Evolutionary conservation across 2,113 vertebrate genomes (phyloP).

Genomic region (Gymnocephalus cernua): DNA sequence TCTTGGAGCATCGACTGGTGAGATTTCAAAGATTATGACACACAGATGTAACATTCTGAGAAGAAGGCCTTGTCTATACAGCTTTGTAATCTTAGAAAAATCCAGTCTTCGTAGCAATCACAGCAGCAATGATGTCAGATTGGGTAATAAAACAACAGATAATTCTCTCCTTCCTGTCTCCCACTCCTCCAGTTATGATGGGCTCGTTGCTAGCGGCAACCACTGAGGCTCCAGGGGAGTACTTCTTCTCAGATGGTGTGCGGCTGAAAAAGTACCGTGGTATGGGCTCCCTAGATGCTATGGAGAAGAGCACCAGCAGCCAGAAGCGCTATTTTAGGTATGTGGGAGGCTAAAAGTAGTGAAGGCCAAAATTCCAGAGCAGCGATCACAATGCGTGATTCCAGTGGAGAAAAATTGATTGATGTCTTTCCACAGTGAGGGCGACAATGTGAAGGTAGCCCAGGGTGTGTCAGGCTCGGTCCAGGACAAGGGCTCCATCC

Average conservation of each 20-base stretch:
- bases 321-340: constrained; percentile 96
- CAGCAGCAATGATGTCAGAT: neutral
- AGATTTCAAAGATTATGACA: neutral
- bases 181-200: constrained; percentile 90
- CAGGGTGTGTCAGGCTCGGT: constrained; percentile 94
- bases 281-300: constrained; percentile 94
- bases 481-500: constrained; percentile 96
- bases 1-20: constrained; percentile 93
- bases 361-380: too few species aligned
- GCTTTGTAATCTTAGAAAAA: neutral
- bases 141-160: neutral
- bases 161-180: neutral
- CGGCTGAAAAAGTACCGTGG: constrained; percentile 95
- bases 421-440: constrained; percentile 84
- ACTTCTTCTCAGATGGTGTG: constrained; percentile 95
- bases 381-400: neutral
- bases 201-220: constrained; percentile 93
- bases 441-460: constrained; percentile 94
- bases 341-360: neutral
- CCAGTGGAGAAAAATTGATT: neutral
- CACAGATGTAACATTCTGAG: neutral
- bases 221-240: constrained; percentile 93
- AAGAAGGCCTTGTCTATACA: neutral
- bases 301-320: constrained; percentile 94
- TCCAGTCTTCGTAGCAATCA: neutral